Percentiles rank a stretch among this genome's conserved stretches.
phyloP scores from a whole-genome alignment of 2,113 vertebrate species.

The Paramisgurnus dabryanus region DNA sequence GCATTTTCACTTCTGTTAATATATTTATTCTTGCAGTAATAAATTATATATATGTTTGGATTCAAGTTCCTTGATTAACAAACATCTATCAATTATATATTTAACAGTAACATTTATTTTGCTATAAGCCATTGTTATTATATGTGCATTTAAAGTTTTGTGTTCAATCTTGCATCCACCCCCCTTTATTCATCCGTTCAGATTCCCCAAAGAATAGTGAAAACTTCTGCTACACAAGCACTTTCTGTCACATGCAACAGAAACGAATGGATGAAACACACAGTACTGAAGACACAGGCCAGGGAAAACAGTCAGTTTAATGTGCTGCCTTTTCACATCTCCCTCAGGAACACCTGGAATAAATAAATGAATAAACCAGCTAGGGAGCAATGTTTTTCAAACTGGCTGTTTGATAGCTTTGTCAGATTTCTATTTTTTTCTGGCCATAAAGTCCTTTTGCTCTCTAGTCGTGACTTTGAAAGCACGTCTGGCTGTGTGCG shows the following conservation, averaged over 20 bases:
- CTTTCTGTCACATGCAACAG: slow-evolving; percentile 20
- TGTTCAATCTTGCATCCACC: not conserved
- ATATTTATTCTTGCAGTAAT: not conserved
- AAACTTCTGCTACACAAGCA: slow-evolving; percentile 20
- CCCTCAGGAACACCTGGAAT: slow-evolving; percentile 25
- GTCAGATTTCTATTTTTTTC: slow-evolving; percentile 6
- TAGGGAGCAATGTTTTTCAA: slow-evolving; percentile 34
- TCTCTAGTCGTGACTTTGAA: slow-evolving; percentile 60
- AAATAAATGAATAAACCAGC: slow-evolving; percentile 28
- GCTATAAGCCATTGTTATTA: not conserved
- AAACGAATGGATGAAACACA: slow-evolving; percentile 5
- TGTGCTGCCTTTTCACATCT: slow-evolving; percentile 24
- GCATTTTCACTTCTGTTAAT: no score
- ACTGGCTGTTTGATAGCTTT: slow-evolving; percentile 36
- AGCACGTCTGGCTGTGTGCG: slow-evolving; percentile 44
- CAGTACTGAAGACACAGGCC: not conserved
- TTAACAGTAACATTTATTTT: not conserved
- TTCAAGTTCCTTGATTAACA: not conserved
- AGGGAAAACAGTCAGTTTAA: slow-evolving; percentile 18
- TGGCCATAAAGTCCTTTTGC: slow-evolving; percentile 38
- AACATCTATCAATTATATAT: not conserved
- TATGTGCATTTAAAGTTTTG: slow-evolving; percentile 12
- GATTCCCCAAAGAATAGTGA: slow-evolving; percentile 14
- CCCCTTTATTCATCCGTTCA: slow-evolving; percentile 4
- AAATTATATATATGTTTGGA: no score